phyloP scores from a whole-genome alignment of 2,888 invertebrate species.

The Melieria crassipennis region DNA sequence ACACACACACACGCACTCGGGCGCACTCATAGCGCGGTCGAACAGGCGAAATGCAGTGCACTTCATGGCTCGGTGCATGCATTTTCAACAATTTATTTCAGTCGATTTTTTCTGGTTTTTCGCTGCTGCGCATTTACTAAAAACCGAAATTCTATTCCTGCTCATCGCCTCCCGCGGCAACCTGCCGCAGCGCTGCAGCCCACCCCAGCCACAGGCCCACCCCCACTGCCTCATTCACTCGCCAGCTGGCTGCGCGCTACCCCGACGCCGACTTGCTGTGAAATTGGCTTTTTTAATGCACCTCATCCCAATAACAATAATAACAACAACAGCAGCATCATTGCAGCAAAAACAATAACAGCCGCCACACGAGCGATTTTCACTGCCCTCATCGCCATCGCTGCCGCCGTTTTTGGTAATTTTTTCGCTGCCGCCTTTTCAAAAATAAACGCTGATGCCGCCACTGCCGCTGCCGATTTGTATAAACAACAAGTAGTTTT shows the following conservation, averaged over 20 bases:
- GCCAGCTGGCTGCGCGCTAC: too few relatives aligned
- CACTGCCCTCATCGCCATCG: background rate
- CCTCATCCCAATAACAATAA: constrained; percentile 3
- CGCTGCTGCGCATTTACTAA: constrained; percentile 28
- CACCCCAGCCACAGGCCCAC: background rate
- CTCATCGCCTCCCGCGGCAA: background rate
- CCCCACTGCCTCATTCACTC: background rate
- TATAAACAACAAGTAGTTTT: constrained; percentile 42
- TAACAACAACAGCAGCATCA: constrained; percentile 5
- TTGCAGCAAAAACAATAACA: constrained; percentile 10
- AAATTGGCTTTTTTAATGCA: background rate
- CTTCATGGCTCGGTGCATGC: constrained; percentile 28
- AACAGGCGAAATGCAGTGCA: background rate
- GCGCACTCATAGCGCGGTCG: background rate
- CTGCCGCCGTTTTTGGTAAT: background rate
- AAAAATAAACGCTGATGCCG: constrained; percentile 31
- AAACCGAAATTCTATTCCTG: constrained; percentile 18
- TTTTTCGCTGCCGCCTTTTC: constrained; percentile 11
- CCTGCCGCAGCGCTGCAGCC: background rate
- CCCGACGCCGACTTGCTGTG: too few relatives aligned
- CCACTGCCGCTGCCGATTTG: constrained; percentile 17
- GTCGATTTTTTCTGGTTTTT: constrained; percentile 27
- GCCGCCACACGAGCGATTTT: background rate
- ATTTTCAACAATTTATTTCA: constrained; percentile 34
- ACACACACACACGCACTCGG: background rate